Base-by-base conservation (phyloP, 2,113 vertebrate genomes). In the Panthera leo region DNA sequence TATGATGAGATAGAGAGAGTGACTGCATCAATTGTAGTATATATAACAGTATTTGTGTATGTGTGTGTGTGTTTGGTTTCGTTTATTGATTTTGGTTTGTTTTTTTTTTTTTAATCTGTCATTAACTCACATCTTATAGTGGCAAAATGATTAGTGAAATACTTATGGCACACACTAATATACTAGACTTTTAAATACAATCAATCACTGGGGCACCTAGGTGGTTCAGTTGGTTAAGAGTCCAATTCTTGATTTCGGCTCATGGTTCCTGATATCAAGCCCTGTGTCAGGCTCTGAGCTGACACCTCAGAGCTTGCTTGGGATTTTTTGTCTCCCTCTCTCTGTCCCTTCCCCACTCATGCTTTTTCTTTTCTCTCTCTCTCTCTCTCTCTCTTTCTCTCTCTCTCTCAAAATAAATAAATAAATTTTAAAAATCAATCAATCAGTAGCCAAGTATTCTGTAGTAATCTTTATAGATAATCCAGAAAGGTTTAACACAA, bases 131-230 rank as follows among this genome's bases (percentile, higher is more conserved):
- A 85, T 73, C 27, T 39, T 91, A 39, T 65, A 92, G 11, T 71
- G 14, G 31, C 2, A 94, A 96, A 95, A 87, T 39, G n/a, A 9
- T 53, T 95, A 92, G 84, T 53, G 4, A 84, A 65, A 88, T 85
- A 91, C 3, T 94, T 82, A 67, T 31, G 67, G 14, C 27, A 89
- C 36, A 36, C 5, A 91, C 13, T 82, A 48, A 70, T 70, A 89
- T 79, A 25, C 3, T 31, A 75, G 10, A 4, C 55, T 94, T 94
- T 87, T 48, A 83, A 58, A 88, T 51, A 95, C 9, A 63, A 65
- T 42, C 5, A 86, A 58, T 58, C 55, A 58, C 18, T 58, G 55
- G 55, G 55, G 55, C 55, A 58, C 53, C 19, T 58, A 19, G 55
- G 55, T 58, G 18, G 19, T 58, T 21, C 55, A 58, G 6, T 21